Percentiles rank a stretch among this genome's conserved stretches.
Conservation (phyloP, 1,140 invertebrate genomes). For the Drosophila serrata region DNA sequence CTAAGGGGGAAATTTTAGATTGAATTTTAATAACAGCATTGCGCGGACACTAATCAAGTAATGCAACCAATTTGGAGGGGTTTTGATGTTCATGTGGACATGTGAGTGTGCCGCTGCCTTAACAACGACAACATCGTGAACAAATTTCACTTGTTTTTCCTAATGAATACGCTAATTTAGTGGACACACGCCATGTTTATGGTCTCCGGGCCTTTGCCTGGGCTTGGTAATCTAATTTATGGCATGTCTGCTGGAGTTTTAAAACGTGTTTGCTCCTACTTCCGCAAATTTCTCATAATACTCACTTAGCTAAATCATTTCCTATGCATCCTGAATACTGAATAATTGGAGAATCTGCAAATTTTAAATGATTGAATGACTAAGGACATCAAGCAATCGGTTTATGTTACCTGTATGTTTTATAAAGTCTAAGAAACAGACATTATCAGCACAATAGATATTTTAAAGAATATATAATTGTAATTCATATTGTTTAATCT, state of each 20-base stretch:
- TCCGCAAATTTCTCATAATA: constrained; percentile 5
- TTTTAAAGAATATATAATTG: too few species aligned
- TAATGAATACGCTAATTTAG: constrained; percentile 80
- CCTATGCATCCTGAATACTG: not conserved
- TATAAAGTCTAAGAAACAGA: not conserved
- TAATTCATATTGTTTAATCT: too few species aligned
- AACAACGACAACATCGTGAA: constrained; percentile 75
- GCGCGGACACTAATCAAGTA: constrained; percentile 73
- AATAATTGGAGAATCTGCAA: not conserved
- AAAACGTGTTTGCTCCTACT: constrained; percentile 2
- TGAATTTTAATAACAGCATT: constrained; percentile 79
- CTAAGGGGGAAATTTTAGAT: constrained; percentile 60
- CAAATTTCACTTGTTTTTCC: constrained; percentile 77
- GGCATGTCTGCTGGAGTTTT: not conserved
- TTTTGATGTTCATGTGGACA: constrained; percentile 1
- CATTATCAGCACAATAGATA: too few species aligned
- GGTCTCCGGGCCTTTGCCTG: not conserved
- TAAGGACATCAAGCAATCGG: not conserved
- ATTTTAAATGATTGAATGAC: not conserved
- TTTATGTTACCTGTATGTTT: not conserved
- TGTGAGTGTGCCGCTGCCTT: constrained; percentile 3
- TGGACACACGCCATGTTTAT: constrained; percentile 61
- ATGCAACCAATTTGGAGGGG: constrained; percentile 73
- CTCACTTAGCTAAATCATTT: constrained; percentile 16
- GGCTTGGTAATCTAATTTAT: constrained; percentile 40